Percentiles rank a stretch among this genome's conserved stretches.
Conservation (phyloP, 2,797 vertebrate species). For the Periophthalmus magnuspinnatus region DNA sequence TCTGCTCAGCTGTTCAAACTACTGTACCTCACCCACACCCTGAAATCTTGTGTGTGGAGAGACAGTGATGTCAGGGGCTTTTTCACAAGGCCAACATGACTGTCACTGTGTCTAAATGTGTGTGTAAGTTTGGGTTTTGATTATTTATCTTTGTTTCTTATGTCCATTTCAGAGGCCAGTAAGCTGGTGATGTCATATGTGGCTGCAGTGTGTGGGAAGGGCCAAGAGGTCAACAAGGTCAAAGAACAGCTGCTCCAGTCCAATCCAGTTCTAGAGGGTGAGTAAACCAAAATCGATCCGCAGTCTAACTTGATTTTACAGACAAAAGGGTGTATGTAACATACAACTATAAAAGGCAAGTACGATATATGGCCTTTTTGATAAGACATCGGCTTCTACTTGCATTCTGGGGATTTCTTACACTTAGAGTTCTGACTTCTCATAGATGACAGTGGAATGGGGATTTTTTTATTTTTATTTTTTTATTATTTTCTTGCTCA, state of each 20-base stretch:
- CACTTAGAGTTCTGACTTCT: too few relatives aligned
- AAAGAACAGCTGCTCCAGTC: slow-evolving; percentile 99
- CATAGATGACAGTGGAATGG: too few relatives aligned
- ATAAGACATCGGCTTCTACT: too few relatives aligned
- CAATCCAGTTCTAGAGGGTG: slow-evolving; percentile 98
- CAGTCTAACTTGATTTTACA: slow-evolving; percentile 17
- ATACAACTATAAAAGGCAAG: neutral
- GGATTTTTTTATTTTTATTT: too few relatives aligned
- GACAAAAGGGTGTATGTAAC: neutral
- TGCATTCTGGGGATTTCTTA: too few relatives aligned
- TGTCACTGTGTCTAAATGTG: neutral
- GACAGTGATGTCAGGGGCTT: slow-evolving; percentile 62
- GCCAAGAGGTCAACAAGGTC: slow-evolving; percentile 98
- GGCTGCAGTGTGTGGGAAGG: slow-evolving; percentile 98
- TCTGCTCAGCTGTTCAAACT: slow-evolving; percentile 17
- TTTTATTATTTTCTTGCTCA: too few relatives aligned
- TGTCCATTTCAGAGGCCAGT: slow-evolving; percentile 88
- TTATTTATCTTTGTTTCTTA: slow-evolving; percentile 42
- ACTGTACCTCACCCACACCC: slow-evolving; percentile 37
- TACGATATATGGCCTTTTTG: neutral
- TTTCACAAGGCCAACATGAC: slow-evolving; percentile 40
- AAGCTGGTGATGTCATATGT: slow-evolving; percentile 99
- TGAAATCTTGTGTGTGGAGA: slow-evolving; percentile 35
- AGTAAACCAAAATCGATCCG: slow-evolving; percentile 47
- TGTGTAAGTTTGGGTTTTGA: slow-evolving; percentile 11